Conservation (phyloP, 2,888 invertebrate genomes). For the Thelaira solivaga region DNA sequence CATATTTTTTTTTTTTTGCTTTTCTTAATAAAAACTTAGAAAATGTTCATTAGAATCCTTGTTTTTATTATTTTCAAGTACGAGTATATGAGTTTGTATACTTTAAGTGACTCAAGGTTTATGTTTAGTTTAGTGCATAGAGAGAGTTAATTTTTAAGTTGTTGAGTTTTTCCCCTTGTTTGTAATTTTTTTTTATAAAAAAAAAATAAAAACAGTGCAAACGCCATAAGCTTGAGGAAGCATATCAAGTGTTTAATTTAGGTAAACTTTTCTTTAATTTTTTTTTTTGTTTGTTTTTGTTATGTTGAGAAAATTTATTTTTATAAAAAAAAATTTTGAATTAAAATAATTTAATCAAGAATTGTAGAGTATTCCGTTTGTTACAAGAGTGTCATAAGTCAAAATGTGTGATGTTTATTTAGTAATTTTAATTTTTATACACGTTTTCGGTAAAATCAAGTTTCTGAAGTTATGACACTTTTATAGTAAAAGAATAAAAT, state of each 20-base stretch:
- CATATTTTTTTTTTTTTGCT: not conserved
- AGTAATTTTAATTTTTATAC: too few species aligned
- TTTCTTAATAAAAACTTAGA: slow-evolving; percentile 45
- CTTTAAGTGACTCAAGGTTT: slow-evolving; percentile 2
- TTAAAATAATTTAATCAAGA: too few species aligned
- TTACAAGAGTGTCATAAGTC: too few species aligned
- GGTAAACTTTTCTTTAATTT: not conserved
- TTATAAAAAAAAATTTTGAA: too few species aligned
- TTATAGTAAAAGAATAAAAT: too few species aligned
- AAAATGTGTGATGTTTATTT: too few species aligned
- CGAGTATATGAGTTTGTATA: not conserved
- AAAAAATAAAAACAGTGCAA: slow-evolving; percentile 34
- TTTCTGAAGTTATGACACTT: too few species aligned
- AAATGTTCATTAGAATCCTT: not conserved
- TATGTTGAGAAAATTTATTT: too few species aligned
- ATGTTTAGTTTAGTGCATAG: slow-evolving; percentile 28
- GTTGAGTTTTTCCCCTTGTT: slow-evolving; percentile 34
- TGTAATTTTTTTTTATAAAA: not conserved
- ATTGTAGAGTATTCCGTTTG: too few species aligned
- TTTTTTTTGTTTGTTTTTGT: too few species aligned
- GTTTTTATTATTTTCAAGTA: not conserved
- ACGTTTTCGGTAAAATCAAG: too few species aligned
- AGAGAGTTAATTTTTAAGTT: slow-evolving; percentile 52
- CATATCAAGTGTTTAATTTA: slow-evolving; percentile 32
- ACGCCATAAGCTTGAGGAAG: slow-evolving; percentile 26